phyloP scores from a whole-genome alignment of 1,140 invertebrate genomes.

The Drosophila melanica region DNA sequence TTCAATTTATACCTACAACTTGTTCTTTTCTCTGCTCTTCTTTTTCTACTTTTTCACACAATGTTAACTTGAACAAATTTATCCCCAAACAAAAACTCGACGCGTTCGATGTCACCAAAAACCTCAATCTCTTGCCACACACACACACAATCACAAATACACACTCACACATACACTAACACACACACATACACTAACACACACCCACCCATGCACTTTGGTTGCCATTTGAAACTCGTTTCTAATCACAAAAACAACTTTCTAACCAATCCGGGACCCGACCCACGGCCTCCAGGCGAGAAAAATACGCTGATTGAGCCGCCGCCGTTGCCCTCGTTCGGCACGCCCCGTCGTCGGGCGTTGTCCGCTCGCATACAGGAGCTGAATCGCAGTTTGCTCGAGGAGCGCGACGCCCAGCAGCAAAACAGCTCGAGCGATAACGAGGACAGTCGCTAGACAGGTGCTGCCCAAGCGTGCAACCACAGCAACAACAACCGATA shows the following conservation, averaged over 20 bases:
- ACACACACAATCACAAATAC: slow-evolving; percentile 4
- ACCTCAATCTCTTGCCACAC: slow-evolving; percentile 13
- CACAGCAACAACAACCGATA: slow-evolving; percentile 65
- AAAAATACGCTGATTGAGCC: slow-evolving; percentile 83
- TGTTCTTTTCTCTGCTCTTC: slow-evolving; percentile 80
- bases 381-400: slow-evolving; percentile 78
- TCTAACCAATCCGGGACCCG: slow-evolving; percentile 29
- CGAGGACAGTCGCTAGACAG: slow-evolving; percentile 74
- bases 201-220: slow-evolving; percentile 10
- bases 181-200: background rate
- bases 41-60: slow-evolving; percentile 74
- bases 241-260: slow-evolving; percentile 39
- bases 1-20: slow-evolving; percentile 65
- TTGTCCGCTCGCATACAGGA: slow-evolving; percentile 82
- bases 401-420: slow-evolving; percentile 79
- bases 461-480: slow-evolving; percentile 32
- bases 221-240: slow-evolving; percentile 41
- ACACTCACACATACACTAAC: slow-evolving; percentile 11
- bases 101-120: slow-evolving; percentile 13
- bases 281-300: slow-evolving; percentile 58
- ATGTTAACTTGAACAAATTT: slow-evolving; percentile 44
- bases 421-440: slow-evolving; percentile 83
- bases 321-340: slow-evolving; percentile 77
- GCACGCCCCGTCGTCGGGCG: slow-evolving; percentile 77
- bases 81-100: slow-evolving; percentile 34